A percentile compares a stretch with the other conserved stretches of the same genome.
Evolutionary conservation across 2,113 vertebrate genomes (phyloP).

Genomic region (Anseranas semipalmata): DNA sequence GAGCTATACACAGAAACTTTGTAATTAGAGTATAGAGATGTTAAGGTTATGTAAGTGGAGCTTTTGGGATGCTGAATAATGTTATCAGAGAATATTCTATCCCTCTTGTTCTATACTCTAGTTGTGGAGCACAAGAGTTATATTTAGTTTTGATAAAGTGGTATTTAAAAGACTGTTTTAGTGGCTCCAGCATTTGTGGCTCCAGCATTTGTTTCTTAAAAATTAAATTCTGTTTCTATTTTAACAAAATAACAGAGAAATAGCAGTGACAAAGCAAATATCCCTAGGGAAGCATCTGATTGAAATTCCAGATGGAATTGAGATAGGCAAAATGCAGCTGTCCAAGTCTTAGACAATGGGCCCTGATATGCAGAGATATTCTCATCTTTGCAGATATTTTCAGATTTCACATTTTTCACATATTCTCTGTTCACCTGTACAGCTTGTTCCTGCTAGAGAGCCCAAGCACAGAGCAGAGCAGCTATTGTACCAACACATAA

Average conservation of each 20-base stretch:
- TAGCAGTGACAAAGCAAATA: not conserved
- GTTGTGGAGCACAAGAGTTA: not conserved
- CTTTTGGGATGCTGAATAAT: not conserved
- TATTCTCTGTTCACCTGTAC: not conserved
- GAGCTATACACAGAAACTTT: not conserved
- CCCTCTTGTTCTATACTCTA: not conserved
- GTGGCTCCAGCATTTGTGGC: not conserved
- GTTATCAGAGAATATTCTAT: not conserved
- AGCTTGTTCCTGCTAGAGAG: not conserved
- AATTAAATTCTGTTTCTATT: not conserved
- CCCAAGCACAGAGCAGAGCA: not conserved
- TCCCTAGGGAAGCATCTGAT: not conserved
- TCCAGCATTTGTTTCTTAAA: not conserved
- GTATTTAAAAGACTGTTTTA: not conserved
- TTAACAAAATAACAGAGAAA: not conserved
- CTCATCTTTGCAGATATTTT: not conserved
- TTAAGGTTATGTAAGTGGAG: not conserved
- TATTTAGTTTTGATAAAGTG: not conserved
- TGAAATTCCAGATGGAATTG: constrained; percentile 1
- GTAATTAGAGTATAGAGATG: not conserved
- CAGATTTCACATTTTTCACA: not conserved
- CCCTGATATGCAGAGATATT: not conserved
- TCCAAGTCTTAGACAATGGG: not conserved
- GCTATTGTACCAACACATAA: not conserved
- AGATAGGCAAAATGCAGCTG: constrained; percentile 2